Percentiles rank a stretch among this genome's conserved stretches.
Evolutionary conservation across 2,888 invertebrate species (phyloP).

Genomic region (Philopedon plagiatum): DNA sequence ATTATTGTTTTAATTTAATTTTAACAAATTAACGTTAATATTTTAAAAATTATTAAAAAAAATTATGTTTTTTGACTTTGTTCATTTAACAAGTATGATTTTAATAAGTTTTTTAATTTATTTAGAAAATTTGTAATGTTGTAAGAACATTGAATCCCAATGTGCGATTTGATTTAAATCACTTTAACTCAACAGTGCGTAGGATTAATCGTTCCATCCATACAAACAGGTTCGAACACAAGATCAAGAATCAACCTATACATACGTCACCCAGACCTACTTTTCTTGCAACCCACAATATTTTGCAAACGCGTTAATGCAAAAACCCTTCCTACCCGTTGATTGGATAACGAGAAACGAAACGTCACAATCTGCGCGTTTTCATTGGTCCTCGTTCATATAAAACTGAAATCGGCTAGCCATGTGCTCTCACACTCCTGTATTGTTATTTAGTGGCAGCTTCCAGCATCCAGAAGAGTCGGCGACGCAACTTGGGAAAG

Average conservation of each 20-base stretch:
- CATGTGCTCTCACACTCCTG: slow-evolving; percentile 35
- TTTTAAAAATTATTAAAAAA: no score
- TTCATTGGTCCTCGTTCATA: slow-evolving; percentile 33
- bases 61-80: no score
- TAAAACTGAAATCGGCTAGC: slow-evolving; percentile 35
- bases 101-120: no score
- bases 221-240: neutral
- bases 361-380: slow-evolving; percentile 18
- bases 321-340: neutral
- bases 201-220: neutral
- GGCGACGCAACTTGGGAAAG: neutral
- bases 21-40: no score
- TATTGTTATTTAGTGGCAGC: slow-evolving; percentile 24
- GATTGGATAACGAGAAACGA: neutral
- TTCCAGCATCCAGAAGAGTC: slow-evolving; percentile 21
- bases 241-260: neutral
- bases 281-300: slow-evolving; percentile 17
- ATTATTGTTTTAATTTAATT: no score
- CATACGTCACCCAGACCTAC: neutral
- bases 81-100: no score
- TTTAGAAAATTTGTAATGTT: no score
- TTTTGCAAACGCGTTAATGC: slow-evolving; percentile 8
- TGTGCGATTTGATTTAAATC: no score
- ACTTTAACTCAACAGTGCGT: neutral
- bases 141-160: no score